Percentiles rank a stretch among this genome's conserved stretches.
Evolutionary conservation across 2,113 vertebrate genomes (phyloP).

Genomic region (Muntiacus muntjak): DNA sequence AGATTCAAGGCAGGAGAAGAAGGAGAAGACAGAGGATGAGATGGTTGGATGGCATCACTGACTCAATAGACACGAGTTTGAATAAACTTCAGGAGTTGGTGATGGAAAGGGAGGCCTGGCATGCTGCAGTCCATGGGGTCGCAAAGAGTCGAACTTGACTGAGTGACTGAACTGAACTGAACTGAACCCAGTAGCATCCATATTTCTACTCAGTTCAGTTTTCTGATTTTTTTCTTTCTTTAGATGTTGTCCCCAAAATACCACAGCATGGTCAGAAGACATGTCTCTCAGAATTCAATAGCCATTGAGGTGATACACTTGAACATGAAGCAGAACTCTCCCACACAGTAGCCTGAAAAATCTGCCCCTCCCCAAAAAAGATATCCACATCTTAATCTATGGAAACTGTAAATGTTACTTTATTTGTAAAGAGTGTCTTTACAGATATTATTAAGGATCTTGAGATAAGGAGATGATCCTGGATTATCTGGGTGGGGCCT

Average conservation of each 20-base stretch:
- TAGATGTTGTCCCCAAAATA: background rate
- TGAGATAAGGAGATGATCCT: background rate
- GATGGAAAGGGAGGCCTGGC: background rate
- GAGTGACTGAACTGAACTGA: background rate
- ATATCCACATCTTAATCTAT: background rate
- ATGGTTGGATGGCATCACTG: background rate
- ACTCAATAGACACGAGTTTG: background rate
- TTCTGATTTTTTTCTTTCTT: background rate
- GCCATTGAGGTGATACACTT: background rate
- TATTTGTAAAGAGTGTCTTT: background rate
- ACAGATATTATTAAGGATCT: background rate
- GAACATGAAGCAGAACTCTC: background rate
- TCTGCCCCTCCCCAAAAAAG: background rate
- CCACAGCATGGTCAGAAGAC: background rate
- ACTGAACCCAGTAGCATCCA: background rate
- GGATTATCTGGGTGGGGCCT: background rate
- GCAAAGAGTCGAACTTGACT: fast-evolving
- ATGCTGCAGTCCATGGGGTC: background rate
- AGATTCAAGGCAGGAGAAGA: background rate
- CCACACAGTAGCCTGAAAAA: background rate
- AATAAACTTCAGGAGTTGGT: background rate
- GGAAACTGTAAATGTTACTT: background rate
- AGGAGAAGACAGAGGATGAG: background rate
- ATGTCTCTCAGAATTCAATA: background rate
- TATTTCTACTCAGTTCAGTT: background rate